These are phyloP conservation scores for Dasyornis broadbenti DNA, from an alignment of 2,113 vertebrate genomes.

Conservation along the genomic window DNA sequence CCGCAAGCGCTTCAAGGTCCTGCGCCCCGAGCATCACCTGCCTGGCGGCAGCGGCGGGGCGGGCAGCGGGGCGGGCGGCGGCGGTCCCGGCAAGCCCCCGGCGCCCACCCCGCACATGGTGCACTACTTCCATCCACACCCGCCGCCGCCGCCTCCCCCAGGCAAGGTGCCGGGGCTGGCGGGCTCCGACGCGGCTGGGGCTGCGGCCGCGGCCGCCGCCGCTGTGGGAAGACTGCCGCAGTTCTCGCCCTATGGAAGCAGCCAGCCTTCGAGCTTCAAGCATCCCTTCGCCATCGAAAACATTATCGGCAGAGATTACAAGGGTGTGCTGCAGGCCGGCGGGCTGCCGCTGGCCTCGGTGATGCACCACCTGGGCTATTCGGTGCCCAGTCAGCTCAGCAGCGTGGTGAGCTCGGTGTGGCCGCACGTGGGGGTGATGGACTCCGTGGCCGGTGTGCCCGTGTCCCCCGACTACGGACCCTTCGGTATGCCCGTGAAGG, in stretches of 20 bases:
- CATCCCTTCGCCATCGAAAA: constrained; percentile 83
- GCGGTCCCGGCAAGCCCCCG: neutral
- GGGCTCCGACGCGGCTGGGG: constrained; percentile 44
- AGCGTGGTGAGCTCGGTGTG: constrained; percentile 90
- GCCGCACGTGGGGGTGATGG: constrained; percentile 92
- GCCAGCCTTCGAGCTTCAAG: constrained; percentile 82
- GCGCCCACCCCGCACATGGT: constrained; percentile 3
- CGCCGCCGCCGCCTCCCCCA: constrained; percentile 70
- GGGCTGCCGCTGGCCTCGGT: constrained; percentile 90
- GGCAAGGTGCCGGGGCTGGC: constrained; percentile 7
- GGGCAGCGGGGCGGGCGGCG: neutral
- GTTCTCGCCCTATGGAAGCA: constrained; percentile 76
- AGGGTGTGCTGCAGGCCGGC: constrained; percentile 85
- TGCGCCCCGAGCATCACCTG: constrained; percentile 80
- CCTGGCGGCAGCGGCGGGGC: constrained; percentile 14
- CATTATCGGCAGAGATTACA: constrained; percentile 88
- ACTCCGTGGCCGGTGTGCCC: constrained; percentile 81
- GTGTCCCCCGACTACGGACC: constrained; percentile 85
- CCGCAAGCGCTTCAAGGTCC: constrained; percentile 94
- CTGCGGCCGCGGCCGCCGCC: constrained; percentile 57
- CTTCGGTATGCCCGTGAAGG: constrained; percentile 89
- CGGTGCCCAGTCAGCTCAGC: constrained; percentile 86
- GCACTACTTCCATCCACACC: constrained; percentile 39
- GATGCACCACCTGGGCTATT: constrained; percentile 95
- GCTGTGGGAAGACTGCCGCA: constrained; percentile 82